Evolutionary conservation across 1,140 invertebrate genomes (phyloP).

Genomic region (Venturia canescens): DNA sequence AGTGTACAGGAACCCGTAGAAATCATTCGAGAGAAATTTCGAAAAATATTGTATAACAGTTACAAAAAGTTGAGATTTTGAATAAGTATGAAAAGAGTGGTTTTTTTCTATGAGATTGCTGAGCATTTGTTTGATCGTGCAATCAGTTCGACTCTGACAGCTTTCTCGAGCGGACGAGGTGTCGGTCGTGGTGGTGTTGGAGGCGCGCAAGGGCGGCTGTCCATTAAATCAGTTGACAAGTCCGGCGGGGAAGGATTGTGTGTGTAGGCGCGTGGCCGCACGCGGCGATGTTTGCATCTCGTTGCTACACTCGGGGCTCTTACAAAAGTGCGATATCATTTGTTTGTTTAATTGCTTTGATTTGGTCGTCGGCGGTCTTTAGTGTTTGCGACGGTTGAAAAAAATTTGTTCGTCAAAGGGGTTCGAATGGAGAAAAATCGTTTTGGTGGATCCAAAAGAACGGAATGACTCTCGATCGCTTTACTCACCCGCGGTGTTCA

Average conservation of each 20-base stretch:
- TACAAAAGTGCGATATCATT: slow-evolving; percentile 26
- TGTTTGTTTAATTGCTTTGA: neutral
- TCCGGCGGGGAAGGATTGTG: slow-evolving; percentile 48
- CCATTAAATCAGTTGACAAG: slow-evolving; percentile 61
- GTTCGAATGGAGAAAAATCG: no score
- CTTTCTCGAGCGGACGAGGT: slow-evolving; percentile 32
- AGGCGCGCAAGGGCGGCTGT: slow-evolving; percentile 49
- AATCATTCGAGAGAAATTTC: no score
- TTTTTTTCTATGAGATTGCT: neutral
- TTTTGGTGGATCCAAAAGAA: no score
- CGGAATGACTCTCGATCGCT: neutral
- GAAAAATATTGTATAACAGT: no score
- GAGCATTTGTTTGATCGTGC: slow-evolving; percentile 49
- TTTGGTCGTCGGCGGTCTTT: slow-evolving; percentile 37
- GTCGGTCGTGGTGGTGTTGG: neutral
- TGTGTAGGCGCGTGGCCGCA: slow-evolving; percentile 56
- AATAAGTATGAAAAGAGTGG: no score
- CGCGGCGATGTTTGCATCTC: slow-evolving; percentile 66
- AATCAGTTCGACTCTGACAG: slow-evolving; percentile 48
- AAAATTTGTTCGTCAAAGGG: no score
- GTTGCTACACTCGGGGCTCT: slow-evolving; percentile 49
- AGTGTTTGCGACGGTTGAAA: slow-evolving; percentile 5
- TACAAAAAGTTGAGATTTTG: no score
- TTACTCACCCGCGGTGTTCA: slow-evolving; percentile 86
- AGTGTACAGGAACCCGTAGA: no score